phyloP scores from a whole-genome alignment of 1,140 invertebrate genomes.

The Drosophila sp. region DNA sequence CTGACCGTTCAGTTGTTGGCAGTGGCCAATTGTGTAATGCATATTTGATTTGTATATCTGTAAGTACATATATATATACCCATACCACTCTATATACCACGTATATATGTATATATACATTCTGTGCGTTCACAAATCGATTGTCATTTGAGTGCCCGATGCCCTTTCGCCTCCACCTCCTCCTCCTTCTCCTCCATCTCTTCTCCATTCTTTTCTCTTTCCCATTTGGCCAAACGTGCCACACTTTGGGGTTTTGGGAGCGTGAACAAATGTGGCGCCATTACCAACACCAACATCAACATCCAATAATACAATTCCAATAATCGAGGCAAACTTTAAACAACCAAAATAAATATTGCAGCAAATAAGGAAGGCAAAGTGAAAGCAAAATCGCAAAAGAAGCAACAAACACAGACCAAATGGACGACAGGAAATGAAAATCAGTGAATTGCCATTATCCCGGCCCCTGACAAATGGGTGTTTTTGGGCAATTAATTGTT shows the following conservation, averaged over 20 bases:
- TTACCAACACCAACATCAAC: conserved; percentile 57
- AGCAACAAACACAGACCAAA: conserved; percentile 37
- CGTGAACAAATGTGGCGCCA: conserved; percentile 75
- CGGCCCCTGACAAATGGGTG: not conserved
- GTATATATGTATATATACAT: conserved; percentile 28
- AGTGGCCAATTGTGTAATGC: conserved; percentile 77
- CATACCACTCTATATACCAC: not conserved
- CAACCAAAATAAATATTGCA: conserved; percentile 43
- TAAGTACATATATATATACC: not conserved
- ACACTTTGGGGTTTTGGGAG: conserved; percentile 50
- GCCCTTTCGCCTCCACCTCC: not conserved
- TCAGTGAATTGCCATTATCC: conserved; percentile 22
- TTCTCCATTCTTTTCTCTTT: no score
- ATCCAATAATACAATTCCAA: conserved; percentile 26
- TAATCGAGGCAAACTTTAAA: conserved; percentile 42
- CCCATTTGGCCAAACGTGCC: not conserved
- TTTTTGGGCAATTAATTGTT: conserved; percentile 11
- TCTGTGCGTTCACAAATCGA: conserved; percentile 69
- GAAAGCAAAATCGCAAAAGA: conserved; percentile 15
- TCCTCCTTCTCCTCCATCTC: not conserved
- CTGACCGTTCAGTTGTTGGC: conserved; percentile 38
- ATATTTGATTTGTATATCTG: conserved; percentile 78
- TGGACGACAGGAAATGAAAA: conserved; percentile 9
- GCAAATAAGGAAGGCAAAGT: conserved; percentile 3
- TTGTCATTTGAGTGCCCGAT: conserved; percentile 66